A percentile compares a stretch with the other conserved stretches of the same genome.
These are phyloP conservation scores for Cryptotis parvus DNA, from an alignment of 2,113 vertebrate species.

Conservation along the genomic window DNA sequence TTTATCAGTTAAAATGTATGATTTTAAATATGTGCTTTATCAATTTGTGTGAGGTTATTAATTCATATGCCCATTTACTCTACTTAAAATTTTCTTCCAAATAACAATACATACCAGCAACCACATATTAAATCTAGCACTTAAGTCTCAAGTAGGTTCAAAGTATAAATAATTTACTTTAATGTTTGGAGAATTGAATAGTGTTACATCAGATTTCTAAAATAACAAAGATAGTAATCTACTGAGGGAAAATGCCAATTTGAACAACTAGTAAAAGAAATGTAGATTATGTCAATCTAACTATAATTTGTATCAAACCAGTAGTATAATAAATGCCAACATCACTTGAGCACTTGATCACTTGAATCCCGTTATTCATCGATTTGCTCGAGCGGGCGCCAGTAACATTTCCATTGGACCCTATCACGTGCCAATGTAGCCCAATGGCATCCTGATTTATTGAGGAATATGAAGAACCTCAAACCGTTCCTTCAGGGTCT, in stretches of 20 bases:
- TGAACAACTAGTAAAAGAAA: slow-evolving; percentile 49
- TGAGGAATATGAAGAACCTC: no score
- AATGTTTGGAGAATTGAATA: neutral
- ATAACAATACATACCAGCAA: neutral
- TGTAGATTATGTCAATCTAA: slow-evolving; percentile 53
- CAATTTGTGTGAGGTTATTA: neutral
- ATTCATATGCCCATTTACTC: slow-evolving; percentile 19
- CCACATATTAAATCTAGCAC: slow-evolving; percentile 38
- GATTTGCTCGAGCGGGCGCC: no score
- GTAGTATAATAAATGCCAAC: slow-evolving; percentile 63
- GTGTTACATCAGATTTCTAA: slow-evolving; percentile 55
- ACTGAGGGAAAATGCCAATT: slow-evolving; percentile 49
- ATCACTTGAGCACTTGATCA: no score
- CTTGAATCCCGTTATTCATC: no score
- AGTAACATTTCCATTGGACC: no score
- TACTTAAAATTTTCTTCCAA: slow-evolving; percentile 32
- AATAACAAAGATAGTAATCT: slow-evolving; percentile 38
- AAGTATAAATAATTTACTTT: slow-evolving; percentile 9
- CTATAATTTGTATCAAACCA: slow-evolving; percentile 67
- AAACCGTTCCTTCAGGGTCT: no score
- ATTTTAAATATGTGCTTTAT: slow-evolving; percentile 9
- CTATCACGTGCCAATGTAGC: no score
- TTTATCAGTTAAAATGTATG: neutral
- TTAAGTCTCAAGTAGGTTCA: slow-evolving; percentile 32
- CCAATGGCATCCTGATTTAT: no score